A percentile compares a stretch with the other conserved stretches of the same genome.
phyloP scores from a whole-genome alignment of 1,140 invertebrate genomes.

The Homarus americanus region DNA sequence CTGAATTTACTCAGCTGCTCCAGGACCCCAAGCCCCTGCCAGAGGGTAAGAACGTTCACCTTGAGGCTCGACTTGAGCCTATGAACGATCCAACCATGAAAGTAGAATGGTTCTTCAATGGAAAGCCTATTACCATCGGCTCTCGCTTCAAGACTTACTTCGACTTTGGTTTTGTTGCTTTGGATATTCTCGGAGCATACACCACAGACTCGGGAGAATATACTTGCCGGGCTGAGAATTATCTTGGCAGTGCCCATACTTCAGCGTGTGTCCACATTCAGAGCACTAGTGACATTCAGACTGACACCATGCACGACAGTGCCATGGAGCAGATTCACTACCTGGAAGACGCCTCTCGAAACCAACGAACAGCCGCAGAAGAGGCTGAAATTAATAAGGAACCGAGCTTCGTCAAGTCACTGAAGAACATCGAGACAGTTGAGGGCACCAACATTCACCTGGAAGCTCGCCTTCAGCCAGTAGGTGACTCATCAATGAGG shows the following conservation, averaged over 20 bases:
- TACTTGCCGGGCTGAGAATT: constrained; percentile 94
- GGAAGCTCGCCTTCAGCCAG: constrained; percentile 94
- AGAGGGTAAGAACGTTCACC: constrained; percentile 94
- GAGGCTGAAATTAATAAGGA: constrained; percentile 80
- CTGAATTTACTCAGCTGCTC: constrained; percentile 91
- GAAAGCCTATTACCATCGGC: constrained; percentile 80
- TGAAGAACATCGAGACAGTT: constrained; percentile 94
- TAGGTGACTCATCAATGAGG: constrained; percentile 96
- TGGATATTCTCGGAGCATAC: constrained; percentile 93
- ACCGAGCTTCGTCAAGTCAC: constrained; percentile 90
- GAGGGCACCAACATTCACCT: constrained; percentile 96
- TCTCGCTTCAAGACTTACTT: constrained; percentile 96
- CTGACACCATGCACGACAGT: constrained; percentile 96
- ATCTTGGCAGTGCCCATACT: constrained; percentile 93
- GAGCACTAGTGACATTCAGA: constrained; percentile 90
- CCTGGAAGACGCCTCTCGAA: constrained; percentile 91
- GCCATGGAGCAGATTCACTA: constrained; percentile 96
- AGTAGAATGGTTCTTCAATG: constrained; percentile 97
- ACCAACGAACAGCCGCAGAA: constrained; percentile 83
- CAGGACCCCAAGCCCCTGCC: constrained; percentile 69
- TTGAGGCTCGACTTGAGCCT: constrained; percentile 93
- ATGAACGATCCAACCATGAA: constrained; percentile 97
- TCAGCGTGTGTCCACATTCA: constrained; percentile 92
- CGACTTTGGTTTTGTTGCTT: constrained; percentile 94
- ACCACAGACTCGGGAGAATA: constrained; percentile 95